These are phyloP conservation scores for Netelia inedita DNA, from an alignment of 2,888 invertebrate genomes.

Conservation along the genomic window DNA sequence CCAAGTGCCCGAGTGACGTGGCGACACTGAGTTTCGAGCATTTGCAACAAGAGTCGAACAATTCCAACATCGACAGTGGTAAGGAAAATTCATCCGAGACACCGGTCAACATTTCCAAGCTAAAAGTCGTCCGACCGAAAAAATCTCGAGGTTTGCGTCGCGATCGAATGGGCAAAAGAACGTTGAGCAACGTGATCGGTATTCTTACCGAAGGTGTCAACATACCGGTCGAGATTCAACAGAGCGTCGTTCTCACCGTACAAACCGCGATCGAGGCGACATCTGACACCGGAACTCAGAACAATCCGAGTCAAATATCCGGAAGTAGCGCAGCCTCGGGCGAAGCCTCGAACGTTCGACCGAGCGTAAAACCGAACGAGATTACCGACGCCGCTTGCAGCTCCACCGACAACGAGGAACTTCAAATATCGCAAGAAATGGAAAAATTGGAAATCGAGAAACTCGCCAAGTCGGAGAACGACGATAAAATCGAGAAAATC, in stretches of 20 bases:
- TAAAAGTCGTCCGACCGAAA: constrained; percentile 79
- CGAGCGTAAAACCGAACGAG: constrained; percentile 65
- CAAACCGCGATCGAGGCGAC: constrained; percentile 78
- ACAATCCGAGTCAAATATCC: constrained; percentile 58
- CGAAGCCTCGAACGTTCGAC: constrained; percentile 39
- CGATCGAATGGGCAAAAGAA: constrained; percentile 76
- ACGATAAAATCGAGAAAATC: background rate
- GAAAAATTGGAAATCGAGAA: constrained; percentile 14
- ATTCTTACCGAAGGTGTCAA: constrained; percentile 84
- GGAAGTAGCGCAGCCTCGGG: constrained; percentile 61
- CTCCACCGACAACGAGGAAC: constrained; percentile 39
- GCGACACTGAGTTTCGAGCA: constrained; percentile 77
- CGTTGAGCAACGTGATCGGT: constrained; percentile 82
- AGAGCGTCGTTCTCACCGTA: constrained; percentile 80
- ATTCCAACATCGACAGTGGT: constrained; percentile 83
- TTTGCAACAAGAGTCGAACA: constrained; percentile 80
- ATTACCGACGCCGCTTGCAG: constrained; percentile 57
- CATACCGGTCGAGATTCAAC: constrained; percentile 80
- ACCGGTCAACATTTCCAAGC: constrained; percentile 76
- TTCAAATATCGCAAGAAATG: constrained; percentile 17
- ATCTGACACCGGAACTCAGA: constrained; percentile 71
- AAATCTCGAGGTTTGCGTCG: constrained; percentile 79
- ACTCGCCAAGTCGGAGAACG: constrained; percentile 4
- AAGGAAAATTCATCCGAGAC: constrained; percentile 83
- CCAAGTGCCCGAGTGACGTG: constrained; percentile 44